phyloP scores from a whole-genome alignment of 1,140 invertebrate species.

The Episyrphus balteatus region DNA sequence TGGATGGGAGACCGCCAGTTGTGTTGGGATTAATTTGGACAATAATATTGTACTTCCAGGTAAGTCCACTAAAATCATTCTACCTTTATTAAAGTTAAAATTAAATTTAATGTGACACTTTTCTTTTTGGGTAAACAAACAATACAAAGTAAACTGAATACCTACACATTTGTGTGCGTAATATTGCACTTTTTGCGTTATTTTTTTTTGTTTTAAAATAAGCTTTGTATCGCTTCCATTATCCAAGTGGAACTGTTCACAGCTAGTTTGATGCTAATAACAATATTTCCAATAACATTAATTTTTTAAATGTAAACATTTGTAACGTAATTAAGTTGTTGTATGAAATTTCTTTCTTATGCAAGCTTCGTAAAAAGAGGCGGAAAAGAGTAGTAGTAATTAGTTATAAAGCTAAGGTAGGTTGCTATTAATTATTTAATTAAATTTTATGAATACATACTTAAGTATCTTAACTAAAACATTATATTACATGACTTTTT shows the following conservation, averaged over 20 bases:
- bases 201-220: neutral
- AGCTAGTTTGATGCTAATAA: too few species aligned
- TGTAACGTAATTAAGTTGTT: too few species aligned
- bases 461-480: slow-evolving; percentile 1
- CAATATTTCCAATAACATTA: too few species aligned
- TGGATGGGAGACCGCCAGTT: slow-evolving; percentile 94
- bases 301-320: too few species aligned
- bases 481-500: too few species aligned
- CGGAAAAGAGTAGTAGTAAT: slow-evolving; percentile 38
- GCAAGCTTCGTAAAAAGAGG: slow-evolving; percentile 37
- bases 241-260: neutral
- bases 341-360: slow-evolving; percentile 2
- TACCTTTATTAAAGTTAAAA: neutral
- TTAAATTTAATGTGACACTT: neutral
- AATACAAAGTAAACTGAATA: neutral
- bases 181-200: neutral
- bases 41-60: slow-evolving; percentile 99
- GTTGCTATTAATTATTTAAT: slow-evolving; percentile 8
- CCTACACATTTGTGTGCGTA: neutral
- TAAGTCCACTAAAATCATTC: slow-evolving; percentile 39
- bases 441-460: neutral
- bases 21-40: slow-evolving; percentile 98
- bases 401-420: slow-evolving; percentile 37
- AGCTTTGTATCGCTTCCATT: too few species aligned
- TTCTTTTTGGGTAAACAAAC: neutral